A percentile compares a stretch with the other conserved stretches of the same genome.
Conservation (phyloP, 1,140 invertebrate genomes). For the Rhysida immarginata region DNA sequence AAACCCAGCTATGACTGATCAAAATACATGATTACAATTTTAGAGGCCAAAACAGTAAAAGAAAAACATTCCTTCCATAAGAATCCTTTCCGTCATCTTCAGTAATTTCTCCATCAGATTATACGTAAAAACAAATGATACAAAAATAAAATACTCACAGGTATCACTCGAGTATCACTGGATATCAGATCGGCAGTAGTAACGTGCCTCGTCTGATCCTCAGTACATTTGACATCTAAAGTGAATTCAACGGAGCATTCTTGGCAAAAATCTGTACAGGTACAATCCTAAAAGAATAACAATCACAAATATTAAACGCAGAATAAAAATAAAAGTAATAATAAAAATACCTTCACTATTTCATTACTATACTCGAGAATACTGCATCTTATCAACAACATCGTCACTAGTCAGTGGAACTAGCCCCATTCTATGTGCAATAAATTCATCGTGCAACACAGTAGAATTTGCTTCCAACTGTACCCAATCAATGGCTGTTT, state of each 20-base stretch:
- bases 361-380: conserved; percentile 48
- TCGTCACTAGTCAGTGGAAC: conserved; percentile 95
- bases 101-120: no score
- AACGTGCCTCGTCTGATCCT: conserved; percentile 83
- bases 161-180: conserved; percentile 74
- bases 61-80: no score
- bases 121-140: no score
- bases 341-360: no score
- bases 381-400: conserved; percentile 63
- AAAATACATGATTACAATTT: no score
- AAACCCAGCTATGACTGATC: no score
- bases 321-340: no score
- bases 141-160: conserved; percentile 47
- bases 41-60: no score
- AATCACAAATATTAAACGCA: no score
- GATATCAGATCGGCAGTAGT: conserved; percentile 94
- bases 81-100: no score
- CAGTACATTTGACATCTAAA: conserved; percentile 85
- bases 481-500: conserved; percentile 99
- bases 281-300: conserved; percentile 58
- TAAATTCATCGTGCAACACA: conserved; percentile 95
- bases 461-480: conserved; percentile 97
- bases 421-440: conserved; percentile 91
- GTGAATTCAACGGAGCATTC: conserved; percentile 97
- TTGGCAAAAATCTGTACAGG: conserved; percentile 89